Base-by-base conservation (phyloP, 2,113 vertebrate species). In the Numida meleagris region DNA sequence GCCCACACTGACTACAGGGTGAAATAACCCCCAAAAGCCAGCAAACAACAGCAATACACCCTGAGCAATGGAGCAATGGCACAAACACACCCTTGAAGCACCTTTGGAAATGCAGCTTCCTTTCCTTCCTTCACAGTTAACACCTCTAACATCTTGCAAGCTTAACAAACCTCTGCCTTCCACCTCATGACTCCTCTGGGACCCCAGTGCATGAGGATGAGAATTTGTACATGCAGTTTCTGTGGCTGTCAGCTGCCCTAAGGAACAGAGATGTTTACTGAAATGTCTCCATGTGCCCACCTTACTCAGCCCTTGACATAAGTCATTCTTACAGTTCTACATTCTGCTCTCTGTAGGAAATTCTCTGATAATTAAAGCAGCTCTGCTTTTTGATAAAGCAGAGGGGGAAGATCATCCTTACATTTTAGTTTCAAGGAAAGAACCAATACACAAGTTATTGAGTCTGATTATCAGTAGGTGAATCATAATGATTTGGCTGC, bases 1-100 rank as follows among this genome's bases (percentile, higher is more conserved):
- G 38, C 40, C 27, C 58, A 38, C 10, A 12, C 5, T 16, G 18
- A 48, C 19, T 18, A 4, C 0, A 0, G 5, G 4, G 6, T 3
- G 8, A 27, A 85, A 86, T 1, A 65, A 19, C 5, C 9, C 18
- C 58, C 34, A 23, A 45, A 2, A 46, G 34, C 6, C 68, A 67
- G 23, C 12, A 40, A 58, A 65, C 15, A 12, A 6, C 65, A 29
- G 19, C 36, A 29, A 27, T 48, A 43, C 15, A 68, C 45, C 31
- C n/a, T 43, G 7, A 82, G 21, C 40, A 84, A 38, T 3, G 10
- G 53, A 48, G 14, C 9, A n/a, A n/a, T 19, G 9, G 18, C 25
- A 21, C 38, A 81, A 73, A 29, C 5, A 45, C 10, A 55, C 2
- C 10, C 10, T 24, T 31, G 8, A 6, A 55, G 40, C 27, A 48